Base-by-base conservation (phyloP, 2,113 vertebrate species). In the Tachuris rubrigastra region DNA sequence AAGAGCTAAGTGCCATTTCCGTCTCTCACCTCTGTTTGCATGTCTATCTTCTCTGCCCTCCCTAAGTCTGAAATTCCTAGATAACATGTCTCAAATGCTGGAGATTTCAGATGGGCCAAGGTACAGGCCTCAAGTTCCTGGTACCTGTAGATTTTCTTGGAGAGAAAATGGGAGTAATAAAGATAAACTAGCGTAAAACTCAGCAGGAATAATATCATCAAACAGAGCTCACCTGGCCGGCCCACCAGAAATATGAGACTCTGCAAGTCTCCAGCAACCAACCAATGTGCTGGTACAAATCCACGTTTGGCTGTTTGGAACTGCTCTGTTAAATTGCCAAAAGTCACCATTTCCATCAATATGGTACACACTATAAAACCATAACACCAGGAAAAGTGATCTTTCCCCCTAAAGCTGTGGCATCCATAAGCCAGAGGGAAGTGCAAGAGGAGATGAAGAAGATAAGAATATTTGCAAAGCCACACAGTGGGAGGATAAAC, bases 161-260 rank as follows among this genome's bases (percentile, higher is more conserved):
- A 66, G 49, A 79, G 18, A 23, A 87, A 94, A 72, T 13, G 5
- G 2, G 3, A 94, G 19, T 14, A 67, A 59, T 44, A 66, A 85
- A 89, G 41, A 41, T 41, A 41, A 41, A 41, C 4, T 17, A 20
- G n/a, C 76, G 14, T 71, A 94, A 95, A 91, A 67, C 74, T 78
- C 73, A 90, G 53, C 30, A 75, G 35, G 42, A 92, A 30, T 30
- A 80, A 85, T 66, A 92, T 13, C 63, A 85, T 41, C 41, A 41
- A 55, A 31, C 6, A 3, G 3, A 90, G 53, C 46, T 90, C 71
- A n/a, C 39, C 60, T 78, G 73, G 46, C 60, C 59, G 73, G 27
- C 58, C 69, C 50, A 87, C 62, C 67, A 95, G 87, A 97, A 96
- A 95, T 78, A 80, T 21, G 92, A 72, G 71, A 78, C 56, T 82